Conservation (phyloP, 2,797 vertebrate species). For the Myiothlypis chrysogaster region DNA sequence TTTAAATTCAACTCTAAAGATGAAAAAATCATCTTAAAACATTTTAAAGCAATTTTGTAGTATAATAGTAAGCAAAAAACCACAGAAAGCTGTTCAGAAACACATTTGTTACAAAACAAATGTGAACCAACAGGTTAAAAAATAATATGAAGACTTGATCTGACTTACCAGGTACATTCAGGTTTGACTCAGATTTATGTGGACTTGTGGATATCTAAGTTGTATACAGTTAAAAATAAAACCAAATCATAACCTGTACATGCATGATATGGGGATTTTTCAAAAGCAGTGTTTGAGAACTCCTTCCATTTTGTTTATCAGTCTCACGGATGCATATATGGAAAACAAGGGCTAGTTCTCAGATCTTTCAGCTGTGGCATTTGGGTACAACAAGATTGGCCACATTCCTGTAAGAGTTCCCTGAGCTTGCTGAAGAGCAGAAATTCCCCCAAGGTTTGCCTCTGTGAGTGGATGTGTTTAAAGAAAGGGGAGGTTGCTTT, state of each 20-base stretch:
- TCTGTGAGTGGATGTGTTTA: background rate
- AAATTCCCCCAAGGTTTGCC: accelerated
- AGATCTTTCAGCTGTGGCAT: background rate
- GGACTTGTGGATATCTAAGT: background rate
- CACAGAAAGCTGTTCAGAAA: background rate
- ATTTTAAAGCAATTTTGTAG: background rate
- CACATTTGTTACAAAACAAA: background rate
- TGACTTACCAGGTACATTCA: background rate
- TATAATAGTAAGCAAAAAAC: background rate
- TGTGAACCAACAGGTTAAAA: background rate
- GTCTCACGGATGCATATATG: background rate
- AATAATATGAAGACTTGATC: background rate
- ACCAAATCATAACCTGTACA: background rate
- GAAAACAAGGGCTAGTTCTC: background rate
- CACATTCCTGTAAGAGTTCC: background rate
- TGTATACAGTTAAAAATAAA: background rate
- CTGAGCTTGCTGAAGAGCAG: background rate
- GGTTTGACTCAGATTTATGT: background rate
- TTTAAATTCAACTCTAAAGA: background rate
- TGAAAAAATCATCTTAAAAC: background rate
- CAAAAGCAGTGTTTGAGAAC: background rate
- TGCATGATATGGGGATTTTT: background rate
- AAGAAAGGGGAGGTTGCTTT: background rate
- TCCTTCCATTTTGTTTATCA: background rate
- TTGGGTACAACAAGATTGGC: background rate